Evolutionary conservation across 2,888 invertebrate genomes (phyloP).

Genomic region (Sceliomorpha sp.): DNA sequence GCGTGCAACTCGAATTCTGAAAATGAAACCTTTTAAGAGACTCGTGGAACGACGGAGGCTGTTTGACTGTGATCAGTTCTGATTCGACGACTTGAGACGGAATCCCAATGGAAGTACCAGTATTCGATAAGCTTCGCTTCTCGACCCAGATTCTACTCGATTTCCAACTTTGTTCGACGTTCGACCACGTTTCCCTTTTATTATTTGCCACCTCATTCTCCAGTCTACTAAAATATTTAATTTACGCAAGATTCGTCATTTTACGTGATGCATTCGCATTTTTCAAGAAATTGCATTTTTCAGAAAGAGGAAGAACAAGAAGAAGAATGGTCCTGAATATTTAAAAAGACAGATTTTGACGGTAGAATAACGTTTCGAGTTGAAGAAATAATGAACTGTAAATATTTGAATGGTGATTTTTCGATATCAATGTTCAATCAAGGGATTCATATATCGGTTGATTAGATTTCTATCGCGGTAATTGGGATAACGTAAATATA

Average conservation of each 20-base stretch:
- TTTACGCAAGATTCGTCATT: conserved; percentile 10
- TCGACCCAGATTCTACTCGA: conserved; percentile 45
- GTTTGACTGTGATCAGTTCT: conserved; percentile 48
- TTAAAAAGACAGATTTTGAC: too few relatives aligned
- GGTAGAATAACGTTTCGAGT: too few relatives aligned
- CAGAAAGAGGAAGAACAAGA: too few relatives aligned
- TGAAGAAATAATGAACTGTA: too few relatives aligned
- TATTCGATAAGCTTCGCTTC: conserved; percentile 47
- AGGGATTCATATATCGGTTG: too few relatives aligned
- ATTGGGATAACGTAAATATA: conserved; percentile 16
- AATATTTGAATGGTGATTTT: too few relatives aligned
- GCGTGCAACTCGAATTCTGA: conserved; percentile 34
- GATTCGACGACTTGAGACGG: conserved; percentile 51
- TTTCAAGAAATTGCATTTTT: conserved; percentile 11
- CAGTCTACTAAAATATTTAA: conserved; percentile 34
- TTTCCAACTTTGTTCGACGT: conserved; percentile 42
- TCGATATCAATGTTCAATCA: too few relatives aligned
- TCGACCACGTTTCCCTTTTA: conserved; percentile 35
- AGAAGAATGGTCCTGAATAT: too few relatives aligned
- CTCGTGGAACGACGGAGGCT: conserved; percentile 35
- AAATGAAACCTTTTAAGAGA: conserved; percentile 39
- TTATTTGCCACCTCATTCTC: conserved; percentile 28
- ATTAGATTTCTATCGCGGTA: neutral
- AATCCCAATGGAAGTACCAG: conserved; percentile 43
- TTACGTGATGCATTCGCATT: conserved; percentile 28